Evolutionary conservation across 2,797 vertebrate genomes (phyloP).

Genomic region (Rhynchotus rufescens): DNA sequence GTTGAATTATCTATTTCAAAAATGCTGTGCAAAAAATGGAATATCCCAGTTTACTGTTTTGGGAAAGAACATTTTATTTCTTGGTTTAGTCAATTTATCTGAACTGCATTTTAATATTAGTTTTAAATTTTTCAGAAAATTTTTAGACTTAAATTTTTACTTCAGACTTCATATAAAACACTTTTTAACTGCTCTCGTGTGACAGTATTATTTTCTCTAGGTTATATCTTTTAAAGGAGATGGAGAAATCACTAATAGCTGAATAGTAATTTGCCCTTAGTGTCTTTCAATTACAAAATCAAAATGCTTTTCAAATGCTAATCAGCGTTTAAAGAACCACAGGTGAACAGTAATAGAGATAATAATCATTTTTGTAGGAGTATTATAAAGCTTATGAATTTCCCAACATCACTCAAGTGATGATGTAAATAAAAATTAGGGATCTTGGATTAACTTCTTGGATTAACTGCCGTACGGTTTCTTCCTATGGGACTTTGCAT

Average conservation of each 20-base stretch:
- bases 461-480: background rate
- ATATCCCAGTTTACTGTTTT: background rate
- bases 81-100: background rate
- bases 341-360: background rate
- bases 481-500: background rate
- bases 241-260: background rate
- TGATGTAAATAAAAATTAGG: background rate
- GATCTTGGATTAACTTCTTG: background rate
- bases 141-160: background rate
- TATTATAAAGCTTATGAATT: background rate
- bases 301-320: background rate
- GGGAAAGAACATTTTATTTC: background rate
- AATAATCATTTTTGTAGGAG: background rate
- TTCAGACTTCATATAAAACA: background rate
- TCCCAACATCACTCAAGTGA: background rate
- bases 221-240: background rate
- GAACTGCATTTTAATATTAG: background rate
- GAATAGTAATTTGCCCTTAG: background rate
- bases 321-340: background rate
- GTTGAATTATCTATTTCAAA: background rate
- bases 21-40: background rate
- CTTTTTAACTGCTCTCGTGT: background rate
- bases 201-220: background rate
- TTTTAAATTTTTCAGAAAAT: background rate
- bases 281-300: background rate